A percentile compares a stretch with the other conserved stretches of the same genome.
Evolutionary conservation across 2,113 vertebrate genomes (phyloP).

Genomic region (Nothobranchius furzeri): DNA sequence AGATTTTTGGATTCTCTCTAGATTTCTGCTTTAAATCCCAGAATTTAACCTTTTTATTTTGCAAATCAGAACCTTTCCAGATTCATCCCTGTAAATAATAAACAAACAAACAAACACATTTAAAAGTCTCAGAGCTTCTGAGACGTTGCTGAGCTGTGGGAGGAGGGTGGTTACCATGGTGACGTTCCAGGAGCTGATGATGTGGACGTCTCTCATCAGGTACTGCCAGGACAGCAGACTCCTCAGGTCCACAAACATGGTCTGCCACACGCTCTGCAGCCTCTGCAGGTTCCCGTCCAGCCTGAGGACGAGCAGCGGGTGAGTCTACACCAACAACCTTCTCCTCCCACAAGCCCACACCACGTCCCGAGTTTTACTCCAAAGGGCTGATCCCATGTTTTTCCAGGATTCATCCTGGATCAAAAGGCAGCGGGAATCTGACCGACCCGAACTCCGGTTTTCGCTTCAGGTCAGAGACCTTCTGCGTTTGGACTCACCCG

Average conservation of each 20-base stretch:
- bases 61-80: too few relatives aligned
- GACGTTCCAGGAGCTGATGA: slow-evolving; percentile 90
- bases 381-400: too few relatives aligned
- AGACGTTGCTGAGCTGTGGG: too few relatives aligned
- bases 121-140: too few relatives aligned
- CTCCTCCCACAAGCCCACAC: too few relatives aligned
- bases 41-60: too few relatives aligned
- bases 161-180: slow-evolving; percentile 77
- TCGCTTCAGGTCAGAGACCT: too few relatives aligned
- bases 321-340: neutral
- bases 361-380: neutral
- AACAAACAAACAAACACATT: too few relatives aligned
- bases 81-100: too few relatives aligned
- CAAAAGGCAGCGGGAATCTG: too few relatives aligned
- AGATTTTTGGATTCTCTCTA: too few relatives aligned
- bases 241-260: slow-evolving; percentile 86
- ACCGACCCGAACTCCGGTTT: neutral
- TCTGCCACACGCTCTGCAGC: slow-evolving; percentile 85
- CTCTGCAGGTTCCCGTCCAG: slow-evolving; percentile 86
- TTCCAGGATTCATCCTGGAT: neutral
- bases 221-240: slow-evolving; percentile 90
- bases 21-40: too few relatives aligned
- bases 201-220: slow-evolving; percentile 87
- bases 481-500: slow-evolving; percentile 72
- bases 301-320: slow-evolving; percentile 63